Base-by-base conservation (phyloP, 2,113 vertebrate genomes). In the Turdus rufiventris region DNA sequence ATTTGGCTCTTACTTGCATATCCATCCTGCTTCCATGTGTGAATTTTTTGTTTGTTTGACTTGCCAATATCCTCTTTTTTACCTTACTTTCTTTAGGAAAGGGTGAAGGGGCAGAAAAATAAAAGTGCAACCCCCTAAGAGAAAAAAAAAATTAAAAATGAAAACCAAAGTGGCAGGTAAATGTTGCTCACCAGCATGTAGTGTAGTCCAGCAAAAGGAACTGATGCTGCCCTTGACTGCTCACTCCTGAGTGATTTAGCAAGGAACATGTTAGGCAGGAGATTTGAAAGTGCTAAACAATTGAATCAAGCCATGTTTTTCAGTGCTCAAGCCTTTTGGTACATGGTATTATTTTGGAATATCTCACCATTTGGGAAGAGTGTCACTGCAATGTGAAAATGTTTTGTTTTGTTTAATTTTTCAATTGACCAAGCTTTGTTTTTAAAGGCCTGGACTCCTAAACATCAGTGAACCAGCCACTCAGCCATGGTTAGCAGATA, bases 401-500 rank as follows among this genome's bases (percentile, higher is more conserved):
- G 51, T 29, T 86, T 29, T 51, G 26, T 51, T 61, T 38, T 81
- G 34, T 61, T 91, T 81, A 1, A 56, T 58, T 75, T 82, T 66
- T 84, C 34, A 70, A 89, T 77, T 96, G 50, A 95, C 70, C 67
- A 34, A 80, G 47, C 57, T 88, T 88, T 83, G 54, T 96, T 88
- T 95, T 88, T 90, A 61, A 96, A 99, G 99, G 97, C 99, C 99
- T 58, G 99, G 99, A 90, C 98, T 99, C 93, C 98, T 99, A 81
- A 99, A 99, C 98, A 99, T 99, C 71, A 98, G 98, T 51, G 99
- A 99, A 91, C 98, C 99, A 1, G 98, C 99, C 56, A 93, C 98
- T 18, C 99, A 99, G 94, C 99, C 99, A 1, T 99, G 99, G 99
- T 97, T 99, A 78, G 99, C 99, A 26, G 99, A 99, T 96, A 99